Evolutionary conservation across 2,797 vertebrate species (phyloP).

Genomic region (Takifugu rubripes): DNA sequence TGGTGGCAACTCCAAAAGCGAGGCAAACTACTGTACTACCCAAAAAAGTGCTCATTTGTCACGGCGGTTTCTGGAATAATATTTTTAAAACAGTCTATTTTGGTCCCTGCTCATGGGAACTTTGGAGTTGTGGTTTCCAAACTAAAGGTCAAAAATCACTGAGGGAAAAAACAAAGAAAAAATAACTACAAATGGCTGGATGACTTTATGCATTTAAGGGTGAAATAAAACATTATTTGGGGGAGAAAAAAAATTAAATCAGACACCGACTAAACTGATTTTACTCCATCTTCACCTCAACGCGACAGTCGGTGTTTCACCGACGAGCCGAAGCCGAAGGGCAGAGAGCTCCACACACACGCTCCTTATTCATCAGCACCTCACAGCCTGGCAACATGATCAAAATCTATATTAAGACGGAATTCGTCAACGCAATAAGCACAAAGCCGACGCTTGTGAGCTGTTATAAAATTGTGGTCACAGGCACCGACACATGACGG

Average conservation of each 20-base stretch:
- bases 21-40: no score
- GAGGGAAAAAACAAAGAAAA: neutral
- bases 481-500: constrained; percentile 61
- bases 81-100: neutral
- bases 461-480: constrained; percentile 54
- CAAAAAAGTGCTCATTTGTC: no score
- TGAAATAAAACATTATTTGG: neutral
- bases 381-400: constrained; percentile 16
- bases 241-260: neutral
- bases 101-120: neutral
- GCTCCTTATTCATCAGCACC: constrained; percentile 9
- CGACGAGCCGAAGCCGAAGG: neutral
- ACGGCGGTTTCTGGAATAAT: no score
- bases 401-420: constrained; percentile 39
- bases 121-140: neutral
- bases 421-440: constrained; percentile 22
- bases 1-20: no score
- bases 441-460: constrained; percentile 52
- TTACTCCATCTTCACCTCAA: neutral
- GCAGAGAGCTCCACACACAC: constrained; percentile 6
- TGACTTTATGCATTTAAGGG: neutral
- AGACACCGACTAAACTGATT: neutral
- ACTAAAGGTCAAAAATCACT: neutral
- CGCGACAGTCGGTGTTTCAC: neutral
- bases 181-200: neutral